Evolutionary conservation across 2,113 vertebrate species (phyloP).

Genomic region (Naja naja): DNA sequence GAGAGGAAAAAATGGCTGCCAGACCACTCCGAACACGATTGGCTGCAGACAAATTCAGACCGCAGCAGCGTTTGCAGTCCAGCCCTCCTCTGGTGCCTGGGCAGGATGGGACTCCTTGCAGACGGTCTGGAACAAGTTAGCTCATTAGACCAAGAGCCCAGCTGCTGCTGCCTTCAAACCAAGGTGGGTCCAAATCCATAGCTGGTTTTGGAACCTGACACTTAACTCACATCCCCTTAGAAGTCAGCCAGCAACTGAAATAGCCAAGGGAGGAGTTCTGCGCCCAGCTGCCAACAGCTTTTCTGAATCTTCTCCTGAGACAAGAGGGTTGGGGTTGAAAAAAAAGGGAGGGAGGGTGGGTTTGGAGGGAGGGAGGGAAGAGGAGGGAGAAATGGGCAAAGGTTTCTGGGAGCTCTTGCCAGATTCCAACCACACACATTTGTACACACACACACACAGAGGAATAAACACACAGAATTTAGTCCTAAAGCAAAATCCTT

Average conservation of each 20-base stretch:
- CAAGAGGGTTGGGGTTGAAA: not conserved
- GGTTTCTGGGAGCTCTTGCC: not conserved
- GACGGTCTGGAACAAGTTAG: slow-evolving; percentile 34
- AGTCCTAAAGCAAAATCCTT: not conserved
- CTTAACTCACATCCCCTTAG: slow-evolving; percentile 14
- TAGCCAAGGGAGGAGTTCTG: slow-evolving; percentile 22
- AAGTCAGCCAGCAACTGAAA: slow-evolving; percentile 34
- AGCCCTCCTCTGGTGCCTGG: not conserved
- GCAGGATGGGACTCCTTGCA: not conserved
- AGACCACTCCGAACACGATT: not conserved
- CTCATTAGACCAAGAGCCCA: slow-evolving; percentile 26
- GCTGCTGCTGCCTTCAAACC: slow-evolving; percentile 29
- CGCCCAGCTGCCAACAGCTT: slow-evolving; percentile 26
- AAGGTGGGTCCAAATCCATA: slow-evolving; percentile 13
- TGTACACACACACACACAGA: not conserved
- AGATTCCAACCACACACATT: not conserved
- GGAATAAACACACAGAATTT: not conserved
- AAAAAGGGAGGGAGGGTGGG: not conserved
- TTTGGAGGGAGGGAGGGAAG: not conserved
- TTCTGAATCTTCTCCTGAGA: slow-evolving; percentile 25
- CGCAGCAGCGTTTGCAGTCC: not conserved
- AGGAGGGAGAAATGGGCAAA: not conserved
- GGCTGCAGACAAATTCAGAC: not conserved
- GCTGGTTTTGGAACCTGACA: slow-evolving; percentile 31
- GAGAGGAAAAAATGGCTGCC: slow-evolving; percentile 2